Base-by-base conservation (phyloP, 2,888 invertebrate genomes). In the Physocephala rufipes region DNA sequence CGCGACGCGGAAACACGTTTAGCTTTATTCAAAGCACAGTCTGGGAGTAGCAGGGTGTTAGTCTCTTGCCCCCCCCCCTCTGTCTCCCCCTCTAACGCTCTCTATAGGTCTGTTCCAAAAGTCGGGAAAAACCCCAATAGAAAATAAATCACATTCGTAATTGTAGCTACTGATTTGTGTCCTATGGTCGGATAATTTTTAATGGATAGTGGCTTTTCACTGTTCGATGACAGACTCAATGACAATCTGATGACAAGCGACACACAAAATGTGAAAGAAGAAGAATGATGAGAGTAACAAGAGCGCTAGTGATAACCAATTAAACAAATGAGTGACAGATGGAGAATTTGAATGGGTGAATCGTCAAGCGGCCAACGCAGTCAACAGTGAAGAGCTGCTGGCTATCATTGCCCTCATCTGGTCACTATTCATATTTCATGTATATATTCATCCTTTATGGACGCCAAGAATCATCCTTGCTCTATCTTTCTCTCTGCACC, bases 101-200 rank as follows among this genome's bases (percentile, higher is more conserved):
- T 55, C 21, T 21, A 16, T 13, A 15, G 21, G 45, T 47, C n/a
- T 7, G 36, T 19, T n/a, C 49, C 16, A 19, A 49, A 12, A 3
- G 49, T 19, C 24, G 45, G 13, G 24, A 67, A 45, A 58, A 36
- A 24, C 55, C 26, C 4, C 36, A 36, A 9, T 36, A 7, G 9
- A 36, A 61, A 19, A 62, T 62, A 47, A n/a, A 68, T 68, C 68
- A 51, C 68, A 62, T 68, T 68, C 62, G 36, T 47, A 36, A 36
- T 55, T 30, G 28, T 51, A 26, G 61, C 24, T 16, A 16, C 51
- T 28, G 24, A 28, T 47, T 19, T 45, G 67, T 45, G 55, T 67
- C 21, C n/a, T 28, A 36, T 47, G 66, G 43, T n/a, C 51, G 51
- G 59, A 59, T 62, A 62, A 51, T 62, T 62, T 68, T 68, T 68